These are phyloP conservation scores for Epistrophe eligans DNA, from an alignment of 2,888 invertebrate species.

Conservation along the genomic window DNA sequence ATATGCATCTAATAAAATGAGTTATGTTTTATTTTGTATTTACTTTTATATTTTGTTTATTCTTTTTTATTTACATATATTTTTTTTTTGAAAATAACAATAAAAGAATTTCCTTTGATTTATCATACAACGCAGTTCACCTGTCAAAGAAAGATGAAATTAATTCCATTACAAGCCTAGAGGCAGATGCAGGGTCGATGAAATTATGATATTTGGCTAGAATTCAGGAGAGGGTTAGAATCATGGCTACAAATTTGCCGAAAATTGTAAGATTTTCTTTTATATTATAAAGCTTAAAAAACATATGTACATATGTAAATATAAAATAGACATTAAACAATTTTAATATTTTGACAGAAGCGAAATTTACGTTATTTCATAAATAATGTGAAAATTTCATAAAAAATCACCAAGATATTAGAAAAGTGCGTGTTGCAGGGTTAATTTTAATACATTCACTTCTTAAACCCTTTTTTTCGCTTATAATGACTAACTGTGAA, in stretches of 20 bases:
- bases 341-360: no score
- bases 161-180: slow-evolving; percentile 52
- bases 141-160: slow-evolving; percentile 58
- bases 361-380: no score
- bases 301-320: no score
- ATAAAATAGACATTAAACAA: no score
- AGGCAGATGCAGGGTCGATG: slow-evolving; percentile 8
- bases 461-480: no score
- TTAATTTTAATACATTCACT: no score
- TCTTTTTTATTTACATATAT: slow-evolving; percentile 7
- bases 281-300: neutral
- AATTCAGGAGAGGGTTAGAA: neutral
- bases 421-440: no score
- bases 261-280: neutral
- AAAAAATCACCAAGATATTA: no score
- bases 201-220: neutral
- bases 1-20: slow-evolving; percentile 37
- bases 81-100: slow-evolving; percentile 15
- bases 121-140: slow-evolving; percentile 12
- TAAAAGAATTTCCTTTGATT: slow-evolving; percentile 34
- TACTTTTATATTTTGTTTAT: slow-evolving; percentile 9
- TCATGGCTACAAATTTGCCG: neutral
- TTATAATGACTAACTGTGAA: no score
- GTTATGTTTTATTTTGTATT: slow-evolving; percentile 40
- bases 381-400: no score